Percentiles rank a stretch among this genome's conserved stretches.
Evolutionary conservation across 2,113 vertebrate species (phyloP).

Genomic region (Zosterops borbonicus): DNA sequence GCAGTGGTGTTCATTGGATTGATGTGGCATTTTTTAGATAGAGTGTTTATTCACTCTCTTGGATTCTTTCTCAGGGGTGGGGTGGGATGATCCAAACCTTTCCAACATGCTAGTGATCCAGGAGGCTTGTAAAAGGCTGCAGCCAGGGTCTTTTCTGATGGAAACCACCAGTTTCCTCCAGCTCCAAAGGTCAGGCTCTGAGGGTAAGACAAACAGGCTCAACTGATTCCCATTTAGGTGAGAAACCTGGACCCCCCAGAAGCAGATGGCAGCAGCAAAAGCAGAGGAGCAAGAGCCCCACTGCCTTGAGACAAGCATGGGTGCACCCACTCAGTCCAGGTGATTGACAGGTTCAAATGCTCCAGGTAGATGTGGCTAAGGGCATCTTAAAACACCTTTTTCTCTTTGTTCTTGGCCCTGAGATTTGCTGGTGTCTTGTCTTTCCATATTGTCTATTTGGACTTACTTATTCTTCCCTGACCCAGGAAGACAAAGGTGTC

Average conservation of each 20-base stretch:
- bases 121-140: background rate
- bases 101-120: background rate
- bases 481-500: background rate
- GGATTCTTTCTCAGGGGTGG: slow-evolving; percentile 38
- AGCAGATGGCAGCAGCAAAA: background rate
- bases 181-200: background rate
- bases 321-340: background rate
- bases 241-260: background rate
- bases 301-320: background rate
- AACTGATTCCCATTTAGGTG: background rate
- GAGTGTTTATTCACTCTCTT: slow-evolving; percentile 37
- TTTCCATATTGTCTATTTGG: background rate
- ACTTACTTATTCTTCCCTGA: background rate
- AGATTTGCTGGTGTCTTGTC: background rate
- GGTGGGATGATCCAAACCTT: background rate
- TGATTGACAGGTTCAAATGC: background rate
- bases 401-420: background rate
- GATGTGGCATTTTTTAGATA: background rate
- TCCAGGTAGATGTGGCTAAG: background rate
- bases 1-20: background rate
- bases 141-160: background rate
- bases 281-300: background rate
- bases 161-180: background rate
- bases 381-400: background rate
- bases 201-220: background rate